These are phyloP conservation scores for Centropyge bicolor DNA, from an alignment of 2,797 vertebrate species.

Conservation along the genomic window DNA sequence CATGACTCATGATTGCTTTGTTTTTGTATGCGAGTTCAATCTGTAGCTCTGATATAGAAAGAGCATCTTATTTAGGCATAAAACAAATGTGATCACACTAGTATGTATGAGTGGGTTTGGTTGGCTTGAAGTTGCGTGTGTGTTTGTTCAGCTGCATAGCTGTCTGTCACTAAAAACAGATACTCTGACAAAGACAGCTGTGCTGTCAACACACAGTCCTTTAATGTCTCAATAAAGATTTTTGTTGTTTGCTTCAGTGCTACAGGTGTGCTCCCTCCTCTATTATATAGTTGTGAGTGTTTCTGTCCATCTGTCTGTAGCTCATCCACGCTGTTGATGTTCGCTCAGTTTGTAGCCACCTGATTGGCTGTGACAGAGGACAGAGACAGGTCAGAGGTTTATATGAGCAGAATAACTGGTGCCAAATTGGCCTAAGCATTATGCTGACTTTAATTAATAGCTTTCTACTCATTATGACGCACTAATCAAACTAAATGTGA, in stretches of 20 bases:
- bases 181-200: slow-evolving; percentile 44
- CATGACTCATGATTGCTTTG: too few relatives aligned
- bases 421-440: slow-evolving; percentile 5
- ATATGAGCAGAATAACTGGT: slow-evolving; percentile 25
- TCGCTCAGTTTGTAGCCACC: slow-evolving; percentile 24
- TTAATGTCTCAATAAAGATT: slow-evolving; percentile 58
- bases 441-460: slow-evolving; percentile 28
- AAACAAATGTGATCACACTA: not conserved
- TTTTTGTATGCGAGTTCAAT: not conserved
- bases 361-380: slow-evolving; percentile 37
- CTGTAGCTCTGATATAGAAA: slow-evolving; percentile 4
- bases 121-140: slow-evolving; percentile 21
- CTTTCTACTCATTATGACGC: slow-evolving; percentile 31
- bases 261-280: slow-evolving; percentile 57
- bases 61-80: not conserved
- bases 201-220: slow-evolving; percentile 57
- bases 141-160: slow-evolving; percentile 36
- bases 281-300: slow-evolving; percentile 30
- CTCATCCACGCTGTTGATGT: slow-evolving; percentile 29
- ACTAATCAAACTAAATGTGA: slow-evolving; percentile 47
- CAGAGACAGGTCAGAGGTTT: slow-evolving; percentile 28
- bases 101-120: not conserved
- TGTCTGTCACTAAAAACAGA: slow-evolving; percentile 46
- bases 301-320: slow-evolving; percentile 53
- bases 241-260: slow-evolving; percentile 36